phyloP scores from a whole-genome alignment of 2,888 invertebrate species.

The Zygaena filipendulae region DNA sequence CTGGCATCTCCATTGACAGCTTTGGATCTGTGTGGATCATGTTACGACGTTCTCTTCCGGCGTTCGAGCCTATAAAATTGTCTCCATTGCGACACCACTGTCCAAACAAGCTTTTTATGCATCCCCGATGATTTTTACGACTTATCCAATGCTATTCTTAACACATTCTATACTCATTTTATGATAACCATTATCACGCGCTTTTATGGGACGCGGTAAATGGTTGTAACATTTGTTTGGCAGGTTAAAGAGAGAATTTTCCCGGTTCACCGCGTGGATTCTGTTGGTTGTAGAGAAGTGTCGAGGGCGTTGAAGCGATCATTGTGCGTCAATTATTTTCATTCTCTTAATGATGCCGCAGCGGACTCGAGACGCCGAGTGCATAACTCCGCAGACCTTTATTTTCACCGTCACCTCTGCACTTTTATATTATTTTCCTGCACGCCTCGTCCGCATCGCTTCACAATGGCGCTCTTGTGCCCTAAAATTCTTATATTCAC shows the following conservation, averaged over 20 bases:
- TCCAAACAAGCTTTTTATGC: conserved; percentile 32
- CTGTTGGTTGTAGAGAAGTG: too few species aligned
- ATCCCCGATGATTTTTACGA: conserved; percentile 31
- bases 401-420: conserved; percentile 46
- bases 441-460: conserved; percentile 52
- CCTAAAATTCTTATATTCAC: conserved; percentile 42
- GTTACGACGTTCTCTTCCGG: too few species aligned
- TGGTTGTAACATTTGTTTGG: conserved; percentile 38
- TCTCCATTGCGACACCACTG: conserved; percentile 38
- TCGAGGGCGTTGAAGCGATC: too few species aligned
- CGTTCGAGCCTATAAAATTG: conserved; percentile 41
- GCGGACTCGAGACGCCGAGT: conserved; percentile 30
- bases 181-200: conserved; percentile 42
- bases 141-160: conserved; percentile 31
- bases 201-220: conserved; percentile 48
- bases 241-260: too few species aligned
- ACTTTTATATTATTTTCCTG: conserved; percentile 58
- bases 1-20: too few species aligned
- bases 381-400: conserved; percentile 40
- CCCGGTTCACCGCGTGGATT: too few species aligned
- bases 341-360: conserved; percentile 24
- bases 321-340: too few species aligned
- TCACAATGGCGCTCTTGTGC: conserved; percentile 47
- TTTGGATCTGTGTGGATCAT: too few species aligned
- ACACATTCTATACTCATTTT: conserved; percentile 34